A percentile compares a stretch with the other conserved stretches of the same genome.
phyloP scores from a whole-genome alignment of 2,888 invertebrate genomes.

The Priocnemis perturbator region DNA sequence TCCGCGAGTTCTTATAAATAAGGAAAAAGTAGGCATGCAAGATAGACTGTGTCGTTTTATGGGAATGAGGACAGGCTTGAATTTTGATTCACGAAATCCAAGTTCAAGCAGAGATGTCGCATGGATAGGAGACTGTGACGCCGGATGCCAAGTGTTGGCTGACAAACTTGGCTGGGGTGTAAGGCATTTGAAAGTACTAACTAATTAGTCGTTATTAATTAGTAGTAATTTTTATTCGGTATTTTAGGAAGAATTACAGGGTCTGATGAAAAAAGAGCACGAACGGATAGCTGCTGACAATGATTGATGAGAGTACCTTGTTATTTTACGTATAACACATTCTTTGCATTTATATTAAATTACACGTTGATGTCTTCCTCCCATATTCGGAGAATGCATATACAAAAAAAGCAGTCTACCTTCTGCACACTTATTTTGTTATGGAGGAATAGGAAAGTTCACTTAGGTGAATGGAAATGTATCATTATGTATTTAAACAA shows the following conservation, averaged over 20 bases:
- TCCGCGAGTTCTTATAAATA: constrained; percentile 91
- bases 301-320: constrained; percentile 14
- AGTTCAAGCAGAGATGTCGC: constrained; percentile 84
- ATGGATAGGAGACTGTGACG: constrained; percentile 89
- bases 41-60: constrained; percentile 71
- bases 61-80: constrained; percentile 79
- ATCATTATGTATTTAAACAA: no score
- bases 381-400: no score
- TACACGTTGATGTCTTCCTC: no score
- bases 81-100: constrained; percentile 81
- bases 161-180: constrained; percentile 88
- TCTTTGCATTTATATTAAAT: no score
- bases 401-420: no score
- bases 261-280: constrained; percentile 79
- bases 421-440: no score
- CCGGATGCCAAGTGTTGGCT: constrained; percentile 84
- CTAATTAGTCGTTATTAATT: constrained; percentile 7
- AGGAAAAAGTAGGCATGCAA: constrained; percentile 79
- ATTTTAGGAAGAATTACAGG: constrained; percentile 80
- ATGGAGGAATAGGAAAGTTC: no score
- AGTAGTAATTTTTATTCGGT: constrained; percentile 15
- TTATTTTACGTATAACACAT: no score
- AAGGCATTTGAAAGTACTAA: constrained; percentile 44
- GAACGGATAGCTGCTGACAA: constrained; percentile 76
- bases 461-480: no score